Evolutionary conservation across 2,888 invertebrate genomes (phyloP).

Genomic region (Eulithis prunata): DNA sequence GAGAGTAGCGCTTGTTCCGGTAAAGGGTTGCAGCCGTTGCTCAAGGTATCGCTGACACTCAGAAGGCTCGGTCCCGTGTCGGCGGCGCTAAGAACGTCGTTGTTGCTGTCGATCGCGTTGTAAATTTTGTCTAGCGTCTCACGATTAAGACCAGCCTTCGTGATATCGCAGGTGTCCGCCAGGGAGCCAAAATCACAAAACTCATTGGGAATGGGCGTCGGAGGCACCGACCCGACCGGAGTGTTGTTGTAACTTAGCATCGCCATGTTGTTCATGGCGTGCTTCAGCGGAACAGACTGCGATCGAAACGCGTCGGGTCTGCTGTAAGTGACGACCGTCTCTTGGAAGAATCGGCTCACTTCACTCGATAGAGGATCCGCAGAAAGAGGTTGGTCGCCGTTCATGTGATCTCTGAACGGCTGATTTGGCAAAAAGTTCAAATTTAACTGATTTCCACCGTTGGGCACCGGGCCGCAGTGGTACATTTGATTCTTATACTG

Average conservation of each 20-base stretch:
- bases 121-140: conserved; percentile 88
- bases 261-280: conserved; percentile 76
- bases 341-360: conserved; percentile 86
- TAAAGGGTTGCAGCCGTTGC: conserved; percentile 71
- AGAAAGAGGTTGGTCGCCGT: conserved; percentile 74
- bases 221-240: conserved; percentile 86
- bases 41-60: conserved; percentile 63
- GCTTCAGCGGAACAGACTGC: conserved; percentile 91
- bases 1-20: conserved; percentile 70
- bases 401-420: conserved; percentile 74
- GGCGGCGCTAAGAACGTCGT: conserved; percentile 70
- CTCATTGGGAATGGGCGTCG: conserved; percentile 88
- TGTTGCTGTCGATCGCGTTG: conserved; percentile 84
- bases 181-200: conserved; percentile 88
- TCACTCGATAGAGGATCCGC: conserved; percentile 84
- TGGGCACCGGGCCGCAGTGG: conserved; percentile 68
- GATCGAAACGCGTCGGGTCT: conserved; percentile 85
- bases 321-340: conserved; percentile 70
- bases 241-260: conserved; percentile 78
- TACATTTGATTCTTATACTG: conserved; percentile 81
- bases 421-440: conserved; percentile 73
- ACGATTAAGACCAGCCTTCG: conserved; percentile 79
- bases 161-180: conserved; percentile 82
- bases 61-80: conserved; percentile 60
- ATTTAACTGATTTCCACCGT: conserved; percentile 74